Evolutionary conservation across 2,797 vertebrate genomes (phyloP), one percentile per base, ranked within the genome.

Genomic region (Nannoperca australis): DNA sequence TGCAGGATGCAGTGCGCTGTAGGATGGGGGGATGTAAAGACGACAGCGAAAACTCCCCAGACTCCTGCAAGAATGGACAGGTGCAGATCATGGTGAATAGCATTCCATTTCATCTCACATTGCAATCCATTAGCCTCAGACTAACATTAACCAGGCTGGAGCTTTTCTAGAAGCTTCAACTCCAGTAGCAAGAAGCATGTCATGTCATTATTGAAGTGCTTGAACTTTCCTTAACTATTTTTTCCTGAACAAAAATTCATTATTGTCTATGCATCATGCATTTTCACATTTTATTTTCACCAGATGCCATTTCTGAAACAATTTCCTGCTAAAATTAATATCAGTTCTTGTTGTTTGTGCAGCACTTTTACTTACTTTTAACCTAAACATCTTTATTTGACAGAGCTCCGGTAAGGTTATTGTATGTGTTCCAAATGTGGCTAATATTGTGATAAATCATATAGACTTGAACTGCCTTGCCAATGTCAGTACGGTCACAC

Each of bases 31-130:
- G 96, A 70, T 99, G 98, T 90, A 98, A 97, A 90, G 97, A 99
- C 8, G 97, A 98, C 94, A 99, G 98, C 12, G 98, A 99, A 90
- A 98, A 99, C 94, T 99, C 98, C 0, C 98, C 98, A 5, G 97
- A 99, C 93, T 99, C 98, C 51, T 99, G 98, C 95, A 99, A 99
- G 95, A 99, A 99, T 0, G 98, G 98, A 90, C 98, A 99, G 95
- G 96, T 99, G 94, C 98, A 99, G 96, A 99, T 99, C 95, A 96
- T 99, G 98, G 98, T 99, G 96, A 99, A 98, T 96, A 96, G 83
- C 94, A 95, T 94, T 92, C 82, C 95, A 96, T 92, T 89, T 89
- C 95, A 95, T 93, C 89, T 87, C 88, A 80, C 80, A 75, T 59
- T 76, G 76, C 81, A 60, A 73, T 34, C 81, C 79, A 79, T 86